Conservation (phyloP, 1,140 invertebrate species). For the Drosophila sulfurigaster region DNA sequence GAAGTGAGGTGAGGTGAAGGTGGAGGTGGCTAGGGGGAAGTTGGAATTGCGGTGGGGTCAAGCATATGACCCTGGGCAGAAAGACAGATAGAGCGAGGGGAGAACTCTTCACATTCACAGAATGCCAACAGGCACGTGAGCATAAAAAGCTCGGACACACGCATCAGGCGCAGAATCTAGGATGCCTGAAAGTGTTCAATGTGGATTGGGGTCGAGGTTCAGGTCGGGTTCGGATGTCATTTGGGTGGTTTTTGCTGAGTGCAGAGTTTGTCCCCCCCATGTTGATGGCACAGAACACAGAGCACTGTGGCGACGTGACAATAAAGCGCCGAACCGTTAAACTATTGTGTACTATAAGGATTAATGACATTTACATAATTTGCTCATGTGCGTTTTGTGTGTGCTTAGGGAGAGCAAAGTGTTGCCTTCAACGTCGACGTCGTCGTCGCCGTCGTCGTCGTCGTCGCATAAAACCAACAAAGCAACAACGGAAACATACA, state of each 20-base stretch:
- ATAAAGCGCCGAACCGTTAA: slow-evolving; percentile 80
- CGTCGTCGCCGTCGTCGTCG: too few species aligned
- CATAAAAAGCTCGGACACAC: slow-evolving; percentile 62
- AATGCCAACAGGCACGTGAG: slow-evolving; percentile 69
- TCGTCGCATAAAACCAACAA: slow-evolving; percentile 51
- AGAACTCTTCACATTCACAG: slow-evolving; percentile 25
- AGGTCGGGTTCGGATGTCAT: slow-evolving; percentile 28
- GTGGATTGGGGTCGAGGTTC: slow-evolving; percentile 1
- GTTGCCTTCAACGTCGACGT: too few species aligned
- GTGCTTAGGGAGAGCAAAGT: too few species aligned
- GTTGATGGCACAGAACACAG: slow-evolving; percentile 40
- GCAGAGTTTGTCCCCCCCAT: slow-evolving; percentile 58
- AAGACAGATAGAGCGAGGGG: not conserved
- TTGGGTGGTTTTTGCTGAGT: slow-evolving; percentile 34
- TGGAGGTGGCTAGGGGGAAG: not conserved
- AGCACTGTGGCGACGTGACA: slow-evolving; percentile 65
- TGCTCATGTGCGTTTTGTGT: slow-evolving; percentile 45
- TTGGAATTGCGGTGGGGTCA: slow-evolving; percentile 10
- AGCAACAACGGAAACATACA: slow-evolving; percentile 39
- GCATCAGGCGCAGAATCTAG: slow-evolving; percentile 29
- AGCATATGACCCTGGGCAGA: slow-evolving; percentile 17
- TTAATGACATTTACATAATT: slow-evolving; percentile 83
- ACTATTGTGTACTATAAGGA: slow-evolving; percentile 82
- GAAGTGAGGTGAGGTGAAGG: not conserved
- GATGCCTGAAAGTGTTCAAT: slow-evolving; percentile 18